Evolutionary conservation across 2,888 invertebrate genomes (phyloP).

Genomic region (Lasioglossum villosulum): DNA sequence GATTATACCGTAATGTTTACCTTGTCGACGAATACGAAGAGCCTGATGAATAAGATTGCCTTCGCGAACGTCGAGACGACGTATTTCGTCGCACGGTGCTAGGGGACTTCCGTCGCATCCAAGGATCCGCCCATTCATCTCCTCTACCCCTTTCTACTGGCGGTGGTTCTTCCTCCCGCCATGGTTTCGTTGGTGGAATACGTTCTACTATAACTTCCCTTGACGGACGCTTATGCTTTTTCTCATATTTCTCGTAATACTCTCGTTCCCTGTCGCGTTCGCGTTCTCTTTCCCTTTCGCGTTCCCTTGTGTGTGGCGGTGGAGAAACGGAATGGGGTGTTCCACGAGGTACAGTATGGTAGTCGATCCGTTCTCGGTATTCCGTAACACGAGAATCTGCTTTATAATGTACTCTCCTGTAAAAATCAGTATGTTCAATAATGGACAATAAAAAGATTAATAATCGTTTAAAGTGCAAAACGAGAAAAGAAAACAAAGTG

Average conservation of each 20-base stretch:
- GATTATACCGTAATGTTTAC: constrained; percentile 78
- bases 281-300: constrained; percentile 78
- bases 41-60: constrained; percentile 90
- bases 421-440: not conserved
- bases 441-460: no score
- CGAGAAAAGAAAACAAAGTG: not conserved
- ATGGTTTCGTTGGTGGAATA: constrained; percentile 84
- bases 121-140: constrained; percentile 98
- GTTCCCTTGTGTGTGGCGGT: constrained; percentile 80
- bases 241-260: constrained; percentile 83
- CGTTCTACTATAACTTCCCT: constrained; percentile 92
- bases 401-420: constrained; percentile 83
- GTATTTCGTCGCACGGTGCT: constrained; percentile 78
- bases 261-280: constrained; percentile 81
- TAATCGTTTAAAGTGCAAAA: not conserved
- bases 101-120: constrained; percentile 93
- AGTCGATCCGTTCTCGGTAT: constrained; percentile 82
- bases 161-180: constrained; percentile 82
- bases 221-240: constrained; percentile 86
- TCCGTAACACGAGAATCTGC: constrained; percentile 78
- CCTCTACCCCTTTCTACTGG: constrained; percentile 85
- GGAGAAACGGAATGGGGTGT: constrained; percentile 82
- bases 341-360: constrained; percentile 78
- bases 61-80: constrained; percentile 82
- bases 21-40: constrained; percentile 89